Base-by-base conservation (phyloP, 2,113 vertebrate species). In the Aldabrachelys gigantea region DNA sequence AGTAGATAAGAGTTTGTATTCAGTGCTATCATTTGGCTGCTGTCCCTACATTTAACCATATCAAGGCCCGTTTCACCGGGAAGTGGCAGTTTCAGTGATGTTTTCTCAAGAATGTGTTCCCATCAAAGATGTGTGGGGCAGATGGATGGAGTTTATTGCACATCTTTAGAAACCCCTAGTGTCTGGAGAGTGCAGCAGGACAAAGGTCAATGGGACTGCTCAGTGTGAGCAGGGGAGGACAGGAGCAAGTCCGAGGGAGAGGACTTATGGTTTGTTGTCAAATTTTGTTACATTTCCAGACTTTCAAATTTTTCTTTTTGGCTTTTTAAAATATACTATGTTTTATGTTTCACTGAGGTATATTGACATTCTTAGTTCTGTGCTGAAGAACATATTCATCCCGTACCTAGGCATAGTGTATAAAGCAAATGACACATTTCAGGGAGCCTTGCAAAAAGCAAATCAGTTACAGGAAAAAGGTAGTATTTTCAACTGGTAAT, bases 401-500 rank as follows among this genome's bases (percentile, higher is more conserved):
- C 41, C 65, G 10, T 14, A 19, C 31, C 8, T 62, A 1, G 50
- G 53, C 22, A 72, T 44, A 82, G 3, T 7, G 35, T 8, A 6
- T 47, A 82, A 19, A 79, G 14, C 44, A 84, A 62, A 81, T 35
- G 62, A 62, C 12, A 5, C 49, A 25, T 3, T 59, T 8, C 47
- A 44, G 38, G 27, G n/a, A 80, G 83, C 21, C n/a, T 59, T 27
- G 31, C 50, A 69, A 50, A 72, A 22, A 82, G 24, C 8, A 80
- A 54, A 83, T 29, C 57, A 80, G 29, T 54, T 62, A 44, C 44
- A 86, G 49, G 80, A 24, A 13, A 80, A n/a, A 12, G 83, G 22
- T 12, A 25, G 10, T 6, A n/a, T n/a, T 5, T 79, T 80, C 10
- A 0, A 0, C 8, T 50, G 13, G 41, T 69, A 27, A 38, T 10